Base-by-base conservation (phyloP, 2,888 invertebrate species). In the Ptychoptera contaminata region DNA sequence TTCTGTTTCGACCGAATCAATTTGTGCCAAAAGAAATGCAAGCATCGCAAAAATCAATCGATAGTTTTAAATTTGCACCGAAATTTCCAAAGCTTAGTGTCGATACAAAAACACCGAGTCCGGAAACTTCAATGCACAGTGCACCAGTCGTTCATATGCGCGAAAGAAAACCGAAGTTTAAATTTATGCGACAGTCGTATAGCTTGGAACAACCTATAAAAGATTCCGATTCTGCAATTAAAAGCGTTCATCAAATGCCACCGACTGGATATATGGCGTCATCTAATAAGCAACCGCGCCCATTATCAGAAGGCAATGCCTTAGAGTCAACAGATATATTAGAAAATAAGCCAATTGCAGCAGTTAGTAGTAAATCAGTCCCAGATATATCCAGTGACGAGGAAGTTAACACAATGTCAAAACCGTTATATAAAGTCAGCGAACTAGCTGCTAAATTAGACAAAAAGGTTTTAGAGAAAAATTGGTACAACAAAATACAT, bases 1-100 rank as follows among this genome's bases (percentile, higher is more conserved):
- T 43, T 37, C 52, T 61, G 2, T 58, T 55, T 40, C 53, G 62
- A 11, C 65, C 65, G 6, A 61, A 63, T 52, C 59, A 65, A 47
- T 62, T 65, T 56, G 57, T 63, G 12, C 53, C 60, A 1, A 50
- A 46, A 12, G 51, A 51, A 41, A 37, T 54, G 1, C 54, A 55
- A 37, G 3, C n/a, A 5, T 31, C 40, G 11, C 40, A 40, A 16
- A 37, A 16, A 37, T 14, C 11, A 14, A 12, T 37, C 12, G 37
- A 37, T 12, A 31, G 12, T 2, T 4, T 15, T 16, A 23, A 23
- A 23, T 23, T 23, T 23, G 23, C 7, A 7, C 23, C 23, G 23
- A 23, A 23, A 23, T 7, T 23, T 23, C 7, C 23, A 5, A 23
- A 23, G 7, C 23, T 23, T 23, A 23, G 7, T 23, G 23, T 23